Evolutionary conservation across 92 coral and sea anemone species (phyloP).

Genomic region (Porites divaricata): DNA sequence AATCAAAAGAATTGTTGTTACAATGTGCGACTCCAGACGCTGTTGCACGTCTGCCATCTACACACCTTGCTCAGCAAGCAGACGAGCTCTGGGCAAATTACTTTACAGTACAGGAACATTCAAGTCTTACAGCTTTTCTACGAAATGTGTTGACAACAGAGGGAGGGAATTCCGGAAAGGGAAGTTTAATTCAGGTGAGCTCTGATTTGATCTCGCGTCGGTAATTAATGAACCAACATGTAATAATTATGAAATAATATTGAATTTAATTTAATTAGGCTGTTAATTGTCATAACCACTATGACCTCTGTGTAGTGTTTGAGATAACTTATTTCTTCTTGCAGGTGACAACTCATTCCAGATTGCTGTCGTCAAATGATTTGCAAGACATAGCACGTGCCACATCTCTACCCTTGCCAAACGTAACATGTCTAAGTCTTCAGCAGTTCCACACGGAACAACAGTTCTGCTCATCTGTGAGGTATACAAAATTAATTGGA

Average conservation of each 20-base stretch:
- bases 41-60: constrained; percentile 80
- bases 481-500: background rate
- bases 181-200: constrained; percentile 77
- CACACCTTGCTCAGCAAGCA: constrained; percentile 66
- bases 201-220: background rate
- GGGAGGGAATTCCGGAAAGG: constrained; percentile 37
- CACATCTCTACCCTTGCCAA: constrained; percentile 24
- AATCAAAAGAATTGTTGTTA: constrained; percentile 66
- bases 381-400: constrained; percentile 59
- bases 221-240: no score
- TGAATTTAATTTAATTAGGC: no score
- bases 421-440: constrained; percentile 50
- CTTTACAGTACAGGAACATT: constrained; percentile 77
- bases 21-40: constrained; percentile 93
- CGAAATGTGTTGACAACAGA: constrained; percentile 40
- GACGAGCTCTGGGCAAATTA: constrained; percentile 68
- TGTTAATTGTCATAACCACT: no score
- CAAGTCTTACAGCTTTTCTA: constrained; percentile 78
- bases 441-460: constrained; percentile 84
- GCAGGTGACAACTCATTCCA: constrained; percentile 82
- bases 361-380: constrained; percentile 70
- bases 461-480: constrained; percentile 70
- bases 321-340: background rate
- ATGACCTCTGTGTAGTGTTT: no score
- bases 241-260: no score